Evolutionary conservation across 2,113 vertebrate genomes (phyloP), one percentile per base, ranked within the genome.

Genomic region (Struthio camelus): DNA sequence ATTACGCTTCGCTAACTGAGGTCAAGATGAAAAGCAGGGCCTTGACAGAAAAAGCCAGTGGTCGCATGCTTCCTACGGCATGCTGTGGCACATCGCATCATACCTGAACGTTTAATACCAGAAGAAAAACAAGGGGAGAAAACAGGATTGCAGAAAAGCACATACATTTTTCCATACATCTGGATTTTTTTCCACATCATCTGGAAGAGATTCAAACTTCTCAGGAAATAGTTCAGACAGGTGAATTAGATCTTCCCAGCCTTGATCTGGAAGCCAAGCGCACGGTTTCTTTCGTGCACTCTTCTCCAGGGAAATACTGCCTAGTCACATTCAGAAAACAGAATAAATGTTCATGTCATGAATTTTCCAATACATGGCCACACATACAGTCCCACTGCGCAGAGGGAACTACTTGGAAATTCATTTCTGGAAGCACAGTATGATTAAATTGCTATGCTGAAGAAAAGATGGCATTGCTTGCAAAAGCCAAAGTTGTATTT

Each of bases 301-400:
- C 93, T 99, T 99, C 98, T 99, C 99, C 98, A 99, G 96, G 67
- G 99, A 99, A 42, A 99, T 96, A 96, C 99, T 99, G 92, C 99
- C 99, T 99, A 9, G 42, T n/a, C 34, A 81, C 53, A 59, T 32
- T 9, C 70, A 89, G 87, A 72, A 83, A 83, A 10, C 19, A 82
- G 40, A 34, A 25, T 62, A n/a, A 89, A 9, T 12, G 28, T 38
- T 61, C 36, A 6, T n/a, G 66, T 23, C 94, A 90, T 62, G 59
- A 89, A 82, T 34, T 32, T 58, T 61, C 38, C 78, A 56, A 0
- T 16, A 44, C 53, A 67, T 30, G 66, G 51, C 75, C 90, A 83
- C 88, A 76, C 66, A 75, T 1, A 11, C 16, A 69, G 61, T 10
- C 78, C 85, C 90, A 34, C 38, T 65, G 71, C 88, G 85, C 67